Evolutionary conservation across 1,140 invertebrate species (phyloP).

Genomic region (Meloidogyne exigua): DNA sequence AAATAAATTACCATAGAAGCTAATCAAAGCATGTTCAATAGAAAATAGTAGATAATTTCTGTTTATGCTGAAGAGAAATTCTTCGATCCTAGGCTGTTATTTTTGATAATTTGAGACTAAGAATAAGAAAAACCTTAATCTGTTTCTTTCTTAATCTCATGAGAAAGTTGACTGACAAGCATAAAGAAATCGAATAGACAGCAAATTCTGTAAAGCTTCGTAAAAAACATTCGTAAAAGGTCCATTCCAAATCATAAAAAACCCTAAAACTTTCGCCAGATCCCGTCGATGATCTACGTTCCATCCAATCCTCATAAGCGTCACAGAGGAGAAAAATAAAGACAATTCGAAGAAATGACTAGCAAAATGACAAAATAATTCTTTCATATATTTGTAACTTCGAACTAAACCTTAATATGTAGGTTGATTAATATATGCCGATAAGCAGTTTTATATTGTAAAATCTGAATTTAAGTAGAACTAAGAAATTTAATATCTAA

Average conservation of each 20-base stretch:
- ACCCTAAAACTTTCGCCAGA: background rate
- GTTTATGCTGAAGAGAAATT: background rate
- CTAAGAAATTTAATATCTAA: background rate
- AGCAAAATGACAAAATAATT: slow-evolving; percentile 7
- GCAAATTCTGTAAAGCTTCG: slow-evolving; percentile 46
- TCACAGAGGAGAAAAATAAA: slow-evolving; percentile 56
- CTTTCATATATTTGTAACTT: too few relatives aligned
- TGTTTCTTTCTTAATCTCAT: slow-evolving; percentile 1
- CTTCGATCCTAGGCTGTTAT: background rate
- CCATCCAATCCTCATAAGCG: slow-evolving; percentile 60
- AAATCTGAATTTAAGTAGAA: slow-evolving; percentile 3
- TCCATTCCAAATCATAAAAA: slow-evolving; percentile 59
- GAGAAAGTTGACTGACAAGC: background rate
- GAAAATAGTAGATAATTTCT: slow-evolving; percentile 6
- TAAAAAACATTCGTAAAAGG: slow-evolving; percentile 57
- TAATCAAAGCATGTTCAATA: slow-evolving; percentile 35
- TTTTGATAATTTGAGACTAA: background rate
- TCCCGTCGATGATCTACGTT: slow-evolving; percentile 16
- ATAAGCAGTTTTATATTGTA: slow-evolving; percentile 77
- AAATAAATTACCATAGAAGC: slow-evolving; percentile 59
- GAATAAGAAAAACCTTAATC: background rate
- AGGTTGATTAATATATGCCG: slow-evolving; percentile 78
- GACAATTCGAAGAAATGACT: slow-evolving; percentile 49
- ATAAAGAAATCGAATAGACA: slow-evolving; percentile 25
- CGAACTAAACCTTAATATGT: slow-evolving; percentile 50